Evolutionary conservation across 64 coral and sea anemone genomes (phyloP), one percentile per base, ranked within the genome.

Genomic region (Pocillopora damicornis): DNA sequence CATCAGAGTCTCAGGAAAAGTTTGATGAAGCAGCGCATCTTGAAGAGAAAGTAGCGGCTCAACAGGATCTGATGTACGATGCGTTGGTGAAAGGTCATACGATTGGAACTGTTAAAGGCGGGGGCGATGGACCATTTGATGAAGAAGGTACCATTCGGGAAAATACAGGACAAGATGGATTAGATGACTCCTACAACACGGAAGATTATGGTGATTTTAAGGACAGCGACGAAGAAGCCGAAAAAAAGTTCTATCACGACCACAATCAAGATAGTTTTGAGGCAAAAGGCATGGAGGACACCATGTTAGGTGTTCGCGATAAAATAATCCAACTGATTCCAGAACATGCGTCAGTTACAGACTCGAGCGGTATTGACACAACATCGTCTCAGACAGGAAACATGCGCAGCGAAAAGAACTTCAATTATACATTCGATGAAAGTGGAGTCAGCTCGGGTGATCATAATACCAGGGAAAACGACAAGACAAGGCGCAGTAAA

Each of bases 141-240:
- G 91, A 93, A 15, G 94, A 89, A 59, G 91, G 87, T 14, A 76
- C 85, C 37, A 83, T 67, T 15, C 76, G 17, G n/a, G 91, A 80
- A 76, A 76, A n/a, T 57, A 71, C 71, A 9, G 91, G 76, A 69
- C 77, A 89, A 15, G 57, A 67, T 0, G 34, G 20, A 57, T 13
- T 75, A 91, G 89, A 67, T 56, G 87, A 64, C 22, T 78, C 73
- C 18, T 85, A 85, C 37, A 85, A 85, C 64, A 81, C 83, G 59
- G 94, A 97, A 60, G 89, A 88, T 37, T 97, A 97, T 62, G 94
- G 94, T 3, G 94, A 97, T 60, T 97, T 97, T 51, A 91, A 97
- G 73, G 94, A 97, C 62, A 97, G 63, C 30, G 94, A 97, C 36
- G 94, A 97, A 51, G 91, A 90, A 35, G 91, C 85, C 75, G 82